Evolutionary conservation across 2,797 vertebrate genomes (phyloP).

Genomic region (Sphenodon punctatus): DNA sequence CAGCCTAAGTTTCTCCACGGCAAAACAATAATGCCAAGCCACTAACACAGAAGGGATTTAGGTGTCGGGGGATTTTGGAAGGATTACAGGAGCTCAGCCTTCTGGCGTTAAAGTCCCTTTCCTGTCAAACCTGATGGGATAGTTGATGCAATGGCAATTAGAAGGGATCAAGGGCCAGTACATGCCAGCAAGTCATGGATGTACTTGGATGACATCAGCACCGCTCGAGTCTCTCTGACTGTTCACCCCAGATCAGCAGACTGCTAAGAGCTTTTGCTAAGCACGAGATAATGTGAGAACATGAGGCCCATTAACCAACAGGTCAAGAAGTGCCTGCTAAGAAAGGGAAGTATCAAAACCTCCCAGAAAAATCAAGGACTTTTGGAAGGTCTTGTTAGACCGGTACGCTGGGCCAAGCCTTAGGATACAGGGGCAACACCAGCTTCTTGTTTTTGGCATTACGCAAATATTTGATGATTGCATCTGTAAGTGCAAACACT

Average conservation of each 20-base stretch:
- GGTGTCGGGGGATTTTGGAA: slow-evolving; percentile 31
- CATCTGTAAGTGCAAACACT: no score
- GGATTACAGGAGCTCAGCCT: slow-evolving; percentile 33
- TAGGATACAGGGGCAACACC: no score
- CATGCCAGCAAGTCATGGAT: not conserved
- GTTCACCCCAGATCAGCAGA: not conserved
- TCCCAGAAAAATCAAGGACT: no score
- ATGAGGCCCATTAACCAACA: not conserved
- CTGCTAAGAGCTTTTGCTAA: not conserved
- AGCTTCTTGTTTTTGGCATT: no score
- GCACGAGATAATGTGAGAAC: not conserved
- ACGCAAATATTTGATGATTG: no score
- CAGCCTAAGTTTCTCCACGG: not conserved
- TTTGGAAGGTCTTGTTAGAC: no score
- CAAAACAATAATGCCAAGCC: not conserved
- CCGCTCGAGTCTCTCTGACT: not conserved
- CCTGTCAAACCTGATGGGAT: not conserved
- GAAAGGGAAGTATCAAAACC: accelerated
- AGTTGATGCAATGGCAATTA: slow-evolving; percentile 17
- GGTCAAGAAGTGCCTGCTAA: not conserved
- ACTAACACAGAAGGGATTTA: slow-evolving; percentile 10
- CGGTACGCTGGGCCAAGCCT: no score
- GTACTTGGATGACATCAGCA: not conserved
- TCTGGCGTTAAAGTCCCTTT: not conserved
- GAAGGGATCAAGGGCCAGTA: not conserved